Conservation (phyloP, 2,888 invertebrate species). For the Tinea semifulvella region DNA sequence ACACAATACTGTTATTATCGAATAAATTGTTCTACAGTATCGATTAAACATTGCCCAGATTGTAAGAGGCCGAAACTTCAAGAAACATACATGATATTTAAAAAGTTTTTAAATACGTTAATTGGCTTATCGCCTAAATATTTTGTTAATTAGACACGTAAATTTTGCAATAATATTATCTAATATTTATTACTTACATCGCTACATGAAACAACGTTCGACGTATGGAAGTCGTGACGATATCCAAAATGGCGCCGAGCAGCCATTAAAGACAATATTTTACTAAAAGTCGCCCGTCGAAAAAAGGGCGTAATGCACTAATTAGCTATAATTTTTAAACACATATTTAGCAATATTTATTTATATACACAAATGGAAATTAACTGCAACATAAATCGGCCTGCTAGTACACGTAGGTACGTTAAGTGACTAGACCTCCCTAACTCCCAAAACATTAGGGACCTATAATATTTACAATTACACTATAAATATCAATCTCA, state of each 20-base stretch:
- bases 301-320: background rate
- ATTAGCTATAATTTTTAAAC: background rate
- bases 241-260: conserved; percentile 2
- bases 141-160: conserved; percentile 1
- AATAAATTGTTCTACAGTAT: conserved; percentile 3
- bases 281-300: background rate
- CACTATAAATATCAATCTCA: background rate
- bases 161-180: background rate
- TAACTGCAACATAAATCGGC: background rate
- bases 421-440: conserved; percentile 6
- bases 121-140: background rate
- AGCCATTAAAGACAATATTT: background rate
- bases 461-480: background rate
- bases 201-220: conserved; percentile 1
- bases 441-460: background rate
- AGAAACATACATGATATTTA: no score
- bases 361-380: background rate
- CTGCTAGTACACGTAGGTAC: background rate
- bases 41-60: background rate
- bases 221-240: background rate
- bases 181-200: conserved; percentile 5
- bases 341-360: background rate
- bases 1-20: conserved; percentile 3
- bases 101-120: background rate
- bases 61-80: no score